Conservation (phyloP, 1,140 invertebrate species). For the Stegodyphus dumicola region DNA sequence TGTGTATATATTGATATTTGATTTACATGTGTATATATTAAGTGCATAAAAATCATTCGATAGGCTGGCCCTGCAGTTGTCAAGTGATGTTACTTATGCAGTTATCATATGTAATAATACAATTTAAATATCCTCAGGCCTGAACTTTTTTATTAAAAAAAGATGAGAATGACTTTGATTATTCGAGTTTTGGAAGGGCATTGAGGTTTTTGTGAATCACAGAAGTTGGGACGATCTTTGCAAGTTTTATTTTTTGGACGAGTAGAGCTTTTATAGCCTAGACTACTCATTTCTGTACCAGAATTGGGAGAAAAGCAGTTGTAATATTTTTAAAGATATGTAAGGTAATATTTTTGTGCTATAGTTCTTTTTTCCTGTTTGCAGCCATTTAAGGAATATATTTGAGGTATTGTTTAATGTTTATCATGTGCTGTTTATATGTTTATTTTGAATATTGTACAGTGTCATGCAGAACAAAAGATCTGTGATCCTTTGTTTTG, state of each 20-base stretch:
- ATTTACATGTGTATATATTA: too few species aligned
- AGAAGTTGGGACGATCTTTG: too few species aligned
- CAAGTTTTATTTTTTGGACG: background rate
- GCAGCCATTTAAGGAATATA: constrained; percentile 14
- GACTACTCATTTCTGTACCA: constrained; percentile 34
- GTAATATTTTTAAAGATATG: constrained; percentile 23
- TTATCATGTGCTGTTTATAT: constrained; percentile 29
- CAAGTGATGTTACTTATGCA: constrained; percentile 1
- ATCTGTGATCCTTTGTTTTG: constrained; percentile 26
- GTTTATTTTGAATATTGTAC: constrained; percentile 31
- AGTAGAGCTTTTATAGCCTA: constrained; percentile 15
- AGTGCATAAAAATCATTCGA: too few species aligned
- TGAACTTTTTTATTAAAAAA: too few species aligned
- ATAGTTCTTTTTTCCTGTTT: constrained; percentile 4
- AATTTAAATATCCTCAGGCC: too few species aligned
- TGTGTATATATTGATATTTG: too few species aligned
- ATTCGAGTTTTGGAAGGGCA: too few species aligned
- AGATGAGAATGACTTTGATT: too few species aligned
- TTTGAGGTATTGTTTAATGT: constrained; percentile 13
- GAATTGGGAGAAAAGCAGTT: constrained; percentile 8
- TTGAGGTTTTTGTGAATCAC: too few species aligned
- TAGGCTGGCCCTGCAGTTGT: background rate
- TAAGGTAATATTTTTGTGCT: constrained; percentile 27
- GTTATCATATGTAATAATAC: background rate
- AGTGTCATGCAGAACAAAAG: constrained; percentile 30